Evolutionary conservation across 2,113 vertebrate genomes (phyloP), one percentile per base, ranked within the genome.

Genomic region (Thamnaconus septentrionalis): DNA sequence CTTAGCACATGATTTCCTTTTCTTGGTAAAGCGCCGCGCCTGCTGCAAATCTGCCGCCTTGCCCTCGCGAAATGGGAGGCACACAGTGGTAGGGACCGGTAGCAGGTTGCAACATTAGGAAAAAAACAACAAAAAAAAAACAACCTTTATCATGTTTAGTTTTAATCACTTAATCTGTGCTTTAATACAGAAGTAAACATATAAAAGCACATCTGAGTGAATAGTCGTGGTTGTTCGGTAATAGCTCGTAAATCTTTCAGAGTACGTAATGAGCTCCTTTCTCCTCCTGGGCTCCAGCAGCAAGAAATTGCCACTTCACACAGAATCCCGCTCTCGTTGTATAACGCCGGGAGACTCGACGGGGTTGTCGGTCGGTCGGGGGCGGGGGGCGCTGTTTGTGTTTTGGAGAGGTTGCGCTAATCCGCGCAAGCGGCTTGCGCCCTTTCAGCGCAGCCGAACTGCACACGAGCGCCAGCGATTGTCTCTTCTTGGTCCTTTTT

Each of bases 161-260:
- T 90, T 85, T 85, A 88, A 88, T 89, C 87, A 79, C 80, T 88
- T 85, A 73, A 88, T 84, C 79, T 55, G 3, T 50, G 59, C 75
- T 80, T 71, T 79, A 73, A 88, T 86, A 84, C 75, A 84, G 76
- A 85, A 74, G 83, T 77, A 87, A 89, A 88, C 71, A 83, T 79
- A 81, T 87, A 87, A 85, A 87, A 81, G 62, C 71, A 76, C 80
- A 81, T 83, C 76, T 77, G 76, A 85, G 78, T 83, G 74, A 87
- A 84, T 67, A 73, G 83, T 77, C 61, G 59, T 77, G 70, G 79
- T 83, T 59, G 61, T 80, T 79, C 75, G 65, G 61, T 90, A 85
- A 89, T 84, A 73, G 84, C 84, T 86, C 61, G 71, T 90, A 82
- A 87, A 90, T 89, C 84, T 88, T 84, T 84, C 64, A 75, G 72